Conservation (phyloP, 2,113 vertebrate genomes). For the Prunella himalayana region DNA sequence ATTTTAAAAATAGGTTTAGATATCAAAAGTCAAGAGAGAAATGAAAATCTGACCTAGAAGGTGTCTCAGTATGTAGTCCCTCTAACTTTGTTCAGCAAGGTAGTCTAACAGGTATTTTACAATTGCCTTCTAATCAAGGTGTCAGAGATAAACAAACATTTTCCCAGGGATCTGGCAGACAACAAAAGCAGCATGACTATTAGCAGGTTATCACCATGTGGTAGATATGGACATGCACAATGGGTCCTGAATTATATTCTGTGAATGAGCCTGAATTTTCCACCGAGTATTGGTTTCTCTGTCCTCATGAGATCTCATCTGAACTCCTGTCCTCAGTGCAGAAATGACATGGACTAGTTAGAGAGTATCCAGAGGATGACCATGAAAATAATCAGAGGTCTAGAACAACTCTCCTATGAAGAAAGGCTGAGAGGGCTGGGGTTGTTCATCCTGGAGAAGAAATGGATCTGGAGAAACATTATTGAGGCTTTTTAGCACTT, state of each 20-base stretch:
- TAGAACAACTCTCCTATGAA: neutral
- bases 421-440: neutral
- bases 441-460: neutral
- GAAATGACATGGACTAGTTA: neutral
- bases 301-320: neutral
- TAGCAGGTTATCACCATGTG: neutral
- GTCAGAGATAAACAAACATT: neutral
- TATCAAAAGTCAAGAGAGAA: neutral
- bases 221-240: neutral
- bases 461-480: rapidly evolving
- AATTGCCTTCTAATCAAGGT: neutral
- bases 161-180: neutral
- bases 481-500: neutral
- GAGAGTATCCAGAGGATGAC: rapidly evolving
- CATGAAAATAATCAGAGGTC: neutral
- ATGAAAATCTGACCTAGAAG: neutral
- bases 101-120: neutral
- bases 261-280: neutral
- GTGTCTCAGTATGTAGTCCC: neutral
- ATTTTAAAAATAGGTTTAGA: neutral
- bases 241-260: neutral
- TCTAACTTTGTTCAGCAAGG: neutral
- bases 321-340: rapidly evolving
- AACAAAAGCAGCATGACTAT: neutral
- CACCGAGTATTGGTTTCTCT: neutral